Base-by-base conservation (phyloP, 2,888 invertebrate species). In the Aleiodes alternator region DNA sequence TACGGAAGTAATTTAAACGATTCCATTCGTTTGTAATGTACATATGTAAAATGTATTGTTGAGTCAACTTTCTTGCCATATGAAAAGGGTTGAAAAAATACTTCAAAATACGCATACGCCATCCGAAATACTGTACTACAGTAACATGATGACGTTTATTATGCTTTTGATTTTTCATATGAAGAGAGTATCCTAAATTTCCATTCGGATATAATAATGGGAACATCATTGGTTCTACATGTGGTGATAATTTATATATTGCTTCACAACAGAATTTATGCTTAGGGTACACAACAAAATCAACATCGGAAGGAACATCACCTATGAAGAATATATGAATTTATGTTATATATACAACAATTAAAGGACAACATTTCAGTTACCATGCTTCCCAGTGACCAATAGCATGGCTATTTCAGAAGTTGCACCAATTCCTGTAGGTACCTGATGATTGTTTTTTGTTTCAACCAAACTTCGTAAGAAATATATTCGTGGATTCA, bases 21-120 rank as follows among this genome's bases (percentile, higher is more conserved):
- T 53, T 53, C 53, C 53, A 53, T 53, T 53, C 53, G 14, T 53
- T 53, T 11, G 14, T 14, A 53, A 53, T 14, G 14, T 53, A 53
- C 14, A 12, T 53, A 9, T 53, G 53, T 12, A 53, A 14, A 14
- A 53, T 53, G 9, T 53, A 53, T 53, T 53, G 53, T 53, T 53
- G 53, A 7, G 53, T 53, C 5, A 53, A 14, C 4, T 53, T 53
- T 12, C 53, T 14, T 9, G 53, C 53, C 23, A 23, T 23, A 23
- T 23, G 1, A 23, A 23, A 23, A 23, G 23, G 23, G 23, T 23
- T 23, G 23, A 23, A n/a, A 23, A 2, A 23, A 23, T 23, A 23
- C 23, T 23, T 23, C 23, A 23, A 23, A 23, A 23, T 23, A 23
- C 23, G 23, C 23, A 23, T 23, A 23, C 23, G 23, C 23, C 23